These are phyloP conservation scores for Leptinotarsa peninsularis DNA, from an alignment of 2,888 invertebrate genomes.

Conservation along the genomic window DNA sequence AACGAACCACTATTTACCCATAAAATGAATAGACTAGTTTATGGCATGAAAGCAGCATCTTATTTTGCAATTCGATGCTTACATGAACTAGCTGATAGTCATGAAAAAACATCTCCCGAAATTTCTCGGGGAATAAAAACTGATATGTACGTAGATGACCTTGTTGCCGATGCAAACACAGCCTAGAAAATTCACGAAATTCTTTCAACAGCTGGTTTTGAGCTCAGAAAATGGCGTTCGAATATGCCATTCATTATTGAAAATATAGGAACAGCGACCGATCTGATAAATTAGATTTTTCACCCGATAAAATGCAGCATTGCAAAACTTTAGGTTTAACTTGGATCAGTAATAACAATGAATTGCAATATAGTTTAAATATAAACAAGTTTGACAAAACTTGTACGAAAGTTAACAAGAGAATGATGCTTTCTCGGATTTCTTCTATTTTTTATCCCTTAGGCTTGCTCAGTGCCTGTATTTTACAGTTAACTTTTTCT, in stretches of 20 bases:
- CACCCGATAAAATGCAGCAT: background rate
- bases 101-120: too few relatives aligned
- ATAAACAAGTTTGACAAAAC: background rate
- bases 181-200: background rate
- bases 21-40: too few relatives aligned
- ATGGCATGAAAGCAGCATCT: too few relatives aligned
- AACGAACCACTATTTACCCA: too few relatives aligned
- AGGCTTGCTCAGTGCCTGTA: slow-evolving; percentile 28
- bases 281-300: slow-evolving; percentile 26
- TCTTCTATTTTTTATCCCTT: slow-evolving; percentile 41
- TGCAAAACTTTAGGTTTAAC: background rate
- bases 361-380: background rate
- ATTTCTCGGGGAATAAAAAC: too few relatives aligned
- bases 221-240: background rate
- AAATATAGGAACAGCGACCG: background rate
- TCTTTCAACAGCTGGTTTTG: background rate
- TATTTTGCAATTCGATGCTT: too few relatives aligned
- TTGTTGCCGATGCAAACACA: too few relatives aligned
- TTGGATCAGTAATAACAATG: background rate
- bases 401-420: slow-evolving; percentile 25
- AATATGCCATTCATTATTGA: background rate
- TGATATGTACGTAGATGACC: too few relatives aligned
- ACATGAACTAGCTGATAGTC: too few relatives aligned
- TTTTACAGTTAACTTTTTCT: too few relatives aligned
- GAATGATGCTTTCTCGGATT: slow-evolving; percentile 35